Percentiles rank a stretch among this genome's conserved stretches.
phyloP scores from a whole-genome alignment of 1,140 invertebrate species.

The Drosophila bocki region DNA sequence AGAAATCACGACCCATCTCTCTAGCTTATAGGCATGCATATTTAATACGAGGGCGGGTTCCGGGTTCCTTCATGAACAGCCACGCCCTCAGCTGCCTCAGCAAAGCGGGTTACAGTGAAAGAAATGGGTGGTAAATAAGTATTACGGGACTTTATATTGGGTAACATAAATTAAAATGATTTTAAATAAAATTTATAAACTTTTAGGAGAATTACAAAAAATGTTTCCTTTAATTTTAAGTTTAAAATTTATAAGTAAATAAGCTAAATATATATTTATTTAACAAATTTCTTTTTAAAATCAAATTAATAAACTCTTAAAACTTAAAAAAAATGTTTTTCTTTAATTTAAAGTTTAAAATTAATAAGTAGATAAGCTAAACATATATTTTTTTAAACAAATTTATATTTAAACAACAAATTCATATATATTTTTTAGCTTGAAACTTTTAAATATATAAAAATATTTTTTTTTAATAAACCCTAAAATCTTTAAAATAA shows the following conservation, averaged over 20 bases:
- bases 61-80: neutral
- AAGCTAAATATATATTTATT: neutral
- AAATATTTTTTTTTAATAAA: too few relatives aligned
- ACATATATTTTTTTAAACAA: too few relatives aligned
- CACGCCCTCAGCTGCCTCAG: neutral
- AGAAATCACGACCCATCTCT: slow-evolving; percentile 43
- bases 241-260: neutral
- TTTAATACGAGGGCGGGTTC: slow-evolving; percentile 62
- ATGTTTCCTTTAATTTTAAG: neutral
- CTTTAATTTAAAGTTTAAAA: neutral
- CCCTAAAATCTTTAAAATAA: too few relatives aligned
- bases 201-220: too few relatives aligned
- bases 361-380: too few relatives aligned
- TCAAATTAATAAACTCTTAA: too few relatives aligned
- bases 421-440: too few relatives aligned
- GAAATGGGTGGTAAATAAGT: neutral
- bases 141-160: neutral
- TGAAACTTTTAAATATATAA: too few relatives aligned
- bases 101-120: neutral
- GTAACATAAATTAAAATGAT: too few relatives aligned
- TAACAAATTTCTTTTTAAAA: neutral
- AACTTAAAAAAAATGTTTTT: too few relatives aligned
- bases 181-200: neutral
- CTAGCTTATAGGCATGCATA: slow-evolving; percentile 69
- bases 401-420: too few relatives aligned